Percentiles rank a stretch among this genome's conserved stretches.
These are phyloP conservation scores for Thunnus maccoyii DNA, from an alignment of 2,113 vertebrate genomes.

Conservation along the genomic window DNA sequence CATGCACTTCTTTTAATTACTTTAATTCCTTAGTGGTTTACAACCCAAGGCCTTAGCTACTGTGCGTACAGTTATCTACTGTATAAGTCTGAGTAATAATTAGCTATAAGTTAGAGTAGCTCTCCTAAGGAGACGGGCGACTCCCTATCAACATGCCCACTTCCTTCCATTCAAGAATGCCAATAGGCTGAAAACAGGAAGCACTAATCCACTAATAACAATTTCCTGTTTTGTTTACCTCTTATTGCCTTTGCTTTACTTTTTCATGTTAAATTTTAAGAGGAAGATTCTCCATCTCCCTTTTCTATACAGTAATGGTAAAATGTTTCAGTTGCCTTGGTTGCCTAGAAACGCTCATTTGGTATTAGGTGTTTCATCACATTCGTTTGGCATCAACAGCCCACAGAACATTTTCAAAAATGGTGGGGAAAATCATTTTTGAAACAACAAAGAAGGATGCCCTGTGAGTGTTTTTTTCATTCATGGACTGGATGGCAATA, in stretches of 20 bases:
- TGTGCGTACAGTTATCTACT: neutral
- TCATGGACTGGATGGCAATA: neutral
- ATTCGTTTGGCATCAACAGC: conserved; percentile 18
- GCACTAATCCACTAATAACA: conserved; percentile 52
- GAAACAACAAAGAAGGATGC: neutral
- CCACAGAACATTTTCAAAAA: conserved; percentile 29
- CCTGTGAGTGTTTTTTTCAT: neutral
- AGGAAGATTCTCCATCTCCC: neutral
- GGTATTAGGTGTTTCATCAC: conserved; percentile 48
- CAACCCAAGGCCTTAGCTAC: neutral
- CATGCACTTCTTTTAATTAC: neutral
- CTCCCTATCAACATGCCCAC: conserved; percentile 58
- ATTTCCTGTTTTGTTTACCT: conserved; percentile 56
- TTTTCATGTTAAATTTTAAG: neutral
- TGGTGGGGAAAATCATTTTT: conserved; percentile 1
- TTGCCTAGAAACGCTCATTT: conserved; percentile 76
- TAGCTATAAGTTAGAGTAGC: neutral
- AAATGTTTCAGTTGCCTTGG: conserved; percentile 47
- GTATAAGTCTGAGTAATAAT: conserved; percentile 10
- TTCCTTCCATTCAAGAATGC: conserved; percentile 73
- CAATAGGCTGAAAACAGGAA: conserved; percentile 69
- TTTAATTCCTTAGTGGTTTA: neutral
- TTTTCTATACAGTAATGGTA: conserved; percentile 11
- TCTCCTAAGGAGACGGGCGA: conserved; percentile 20
- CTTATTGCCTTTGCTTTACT: neutral